A percentile compares a stretch with the other conserved stretches of the same genome.
Conservation (phyloP, 2,888 invertebrate genomes). For the Emesis furor region DNA sequence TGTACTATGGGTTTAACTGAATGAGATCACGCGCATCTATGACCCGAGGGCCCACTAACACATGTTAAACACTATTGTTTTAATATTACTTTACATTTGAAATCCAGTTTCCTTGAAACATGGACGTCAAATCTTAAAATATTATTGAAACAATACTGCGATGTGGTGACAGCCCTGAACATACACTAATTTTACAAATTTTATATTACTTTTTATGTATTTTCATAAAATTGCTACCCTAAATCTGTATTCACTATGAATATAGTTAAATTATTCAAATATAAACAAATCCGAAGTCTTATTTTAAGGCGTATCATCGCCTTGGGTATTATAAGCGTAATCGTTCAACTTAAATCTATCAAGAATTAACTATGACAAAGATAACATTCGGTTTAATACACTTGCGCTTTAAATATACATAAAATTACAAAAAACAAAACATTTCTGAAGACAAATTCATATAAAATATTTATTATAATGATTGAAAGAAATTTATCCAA, state of each 20-base stretch:
- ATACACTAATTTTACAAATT: constrained; percentile 66
- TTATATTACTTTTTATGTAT: constrained; percentile 59
- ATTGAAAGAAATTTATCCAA: constrained; percentile 1
- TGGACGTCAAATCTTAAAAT: not conserved
- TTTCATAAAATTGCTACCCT: constrained; percentile 88
- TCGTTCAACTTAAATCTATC: constrained; percentile 88
- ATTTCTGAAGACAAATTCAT: constrained; percentile 21
- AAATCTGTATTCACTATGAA: constrained; percentile 79
- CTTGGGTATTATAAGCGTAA: constrained; percentile 86
- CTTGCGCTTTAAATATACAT: constrained; percentile 60
- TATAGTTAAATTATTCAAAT: constrained; percentile 86
- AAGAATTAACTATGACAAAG: constrained; percentile 77
- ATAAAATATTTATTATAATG: constrained; percentile 1
- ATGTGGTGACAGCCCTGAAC: not conserved
- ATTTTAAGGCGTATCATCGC: constrained; percentile 87
- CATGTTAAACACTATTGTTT: not conserved
- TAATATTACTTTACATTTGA: not conserved
- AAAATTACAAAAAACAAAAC: constrained; percentile 15
- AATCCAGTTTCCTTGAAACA: not conserved
- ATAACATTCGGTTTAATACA: constrained; percentile 43
- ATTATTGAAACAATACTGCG: not conserved
- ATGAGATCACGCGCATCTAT: constrained; percentile 87
- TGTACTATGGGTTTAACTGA: constrained; percentile 76
- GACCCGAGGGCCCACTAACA: constrained; percentile 56
- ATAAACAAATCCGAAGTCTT: constrained; percentile 87